phyloP scores from a whole-genome alignment of 1,140 invertebrate species.

The Diuraphis noxia region DNA sequence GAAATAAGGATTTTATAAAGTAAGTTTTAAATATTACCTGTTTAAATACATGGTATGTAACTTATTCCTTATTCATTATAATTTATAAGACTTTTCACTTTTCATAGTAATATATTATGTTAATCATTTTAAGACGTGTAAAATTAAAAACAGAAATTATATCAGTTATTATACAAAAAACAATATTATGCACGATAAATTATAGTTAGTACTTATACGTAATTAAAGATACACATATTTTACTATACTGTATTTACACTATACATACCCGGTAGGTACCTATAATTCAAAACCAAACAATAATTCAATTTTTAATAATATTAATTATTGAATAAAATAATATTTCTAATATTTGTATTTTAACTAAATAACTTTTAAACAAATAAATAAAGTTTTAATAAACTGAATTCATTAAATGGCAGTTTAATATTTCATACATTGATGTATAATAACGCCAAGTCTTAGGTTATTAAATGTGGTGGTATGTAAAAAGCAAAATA shows the following conservation, averaged over 20 bases:
- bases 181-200: background rate
- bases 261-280: background rate
- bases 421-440: background rate
- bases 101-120: too few relatives aligned
- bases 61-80: background rate
- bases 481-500: background rate
- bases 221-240: background rate
- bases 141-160: background rate
- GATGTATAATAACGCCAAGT: background rate
- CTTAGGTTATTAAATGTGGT: background rate
- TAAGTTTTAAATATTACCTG: background rate
- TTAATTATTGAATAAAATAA: background rate
- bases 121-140: background rate
- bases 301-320: background rate
- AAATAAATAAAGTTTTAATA: background rate
- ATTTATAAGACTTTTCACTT: too few relatives aligned
- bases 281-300: background rate
- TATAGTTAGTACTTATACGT: background rate
- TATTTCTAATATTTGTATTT: background rate
- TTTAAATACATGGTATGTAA: background rate
- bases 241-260: background rate
- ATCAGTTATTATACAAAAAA: background rate
- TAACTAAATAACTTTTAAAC: background rate
- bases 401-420: background rate
- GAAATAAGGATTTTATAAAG: background rate